phyloP scores from a whole-genome alignment of 2,888 invertebrate species.

The Calephelis perditalis region DNA sequence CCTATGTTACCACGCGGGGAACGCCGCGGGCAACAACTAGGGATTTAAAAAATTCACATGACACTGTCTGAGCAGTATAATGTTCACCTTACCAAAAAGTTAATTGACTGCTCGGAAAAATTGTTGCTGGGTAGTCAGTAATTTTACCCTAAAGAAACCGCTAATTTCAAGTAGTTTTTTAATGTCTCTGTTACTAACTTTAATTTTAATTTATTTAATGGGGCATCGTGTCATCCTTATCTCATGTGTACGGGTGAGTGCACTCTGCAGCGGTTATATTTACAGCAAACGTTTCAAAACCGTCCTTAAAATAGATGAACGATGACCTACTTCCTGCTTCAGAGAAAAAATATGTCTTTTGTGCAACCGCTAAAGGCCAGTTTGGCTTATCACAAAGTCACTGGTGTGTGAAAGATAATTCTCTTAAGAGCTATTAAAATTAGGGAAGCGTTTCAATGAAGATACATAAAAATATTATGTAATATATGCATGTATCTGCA shows the following conservation, averaged over 20 bases:
- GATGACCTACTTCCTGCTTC: slow-evolving; percentile 59
- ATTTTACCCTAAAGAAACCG: too few relatives aligned
- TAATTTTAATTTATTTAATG: not conserved
- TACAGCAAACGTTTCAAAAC: slow-evolving; percentile 57
- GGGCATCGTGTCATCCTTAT: slow-evolving; percentile 22
- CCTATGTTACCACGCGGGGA: too few relatives aligned
- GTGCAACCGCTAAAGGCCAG: slow-evolving; percentile 19
- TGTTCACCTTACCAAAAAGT: too few relatives aligned
- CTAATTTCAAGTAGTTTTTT: too few relatives aligned
- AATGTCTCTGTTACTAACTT: too few relatives aligned
- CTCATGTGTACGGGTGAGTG: slow-evolving; percentile 46
- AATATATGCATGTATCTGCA: too few relatives aligned
- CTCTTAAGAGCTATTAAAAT: slow-evolving; percentile 18
- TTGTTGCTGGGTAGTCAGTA: too few relatives aligned
- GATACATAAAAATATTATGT: not conserved
- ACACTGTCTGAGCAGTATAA: too few relatives aligned
- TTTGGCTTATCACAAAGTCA: slow-evolving; percentile 18
- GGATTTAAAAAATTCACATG: too few relatives aligned
- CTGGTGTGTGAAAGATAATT: slow-evolving; percentile 19
- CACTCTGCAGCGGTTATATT: slow-evolving; percentile 62
- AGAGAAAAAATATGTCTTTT: slow-evolving; percentile 37
- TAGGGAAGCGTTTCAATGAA: slow-evolving; percentile 21
- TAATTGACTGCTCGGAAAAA: too few relatives aligned
- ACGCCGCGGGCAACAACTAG: too few relatives aligned
- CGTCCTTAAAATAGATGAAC: slow-evolving; percentile 60